phyloP scores from a whole-genome alignment of 23 tunicate species.

The Trididemnum nubilum region DNA sequence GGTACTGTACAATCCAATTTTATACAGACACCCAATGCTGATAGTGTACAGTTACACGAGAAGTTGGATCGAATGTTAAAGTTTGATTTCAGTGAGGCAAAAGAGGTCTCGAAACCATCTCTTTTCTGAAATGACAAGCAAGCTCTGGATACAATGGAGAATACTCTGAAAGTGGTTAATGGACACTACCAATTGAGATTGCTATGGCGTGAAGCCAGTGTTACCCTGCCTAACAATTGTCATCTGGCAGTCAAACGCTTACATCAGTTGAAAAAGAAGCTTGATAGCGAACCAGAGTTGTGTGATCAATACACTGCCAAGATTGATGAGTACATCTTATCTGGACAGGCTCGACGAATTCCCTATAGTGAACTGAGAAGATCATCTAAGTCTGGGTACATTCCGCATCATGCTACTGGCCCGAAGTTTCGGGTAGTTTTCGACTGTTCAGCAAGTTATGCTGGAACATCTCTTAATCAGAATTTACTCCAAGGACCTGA shows the following conservation, averaged over 20 bases:
- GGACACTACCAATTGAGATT: slow-evolving; percentile 7
- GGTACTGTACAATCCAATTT: too few species aligned
- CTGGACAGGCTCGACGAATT: background rate
- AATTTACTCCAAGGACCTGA: background rate
- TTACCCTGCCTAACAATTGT: background rate
- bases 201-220: background rate
- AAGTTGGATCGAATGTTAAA: background rate
- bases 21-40: background rate
- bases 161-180: background rate
- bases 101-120: background rate
- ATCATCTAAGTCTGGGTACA: background rate
- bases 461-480: background rate
- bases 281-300: background rate
- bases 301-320: background rate
- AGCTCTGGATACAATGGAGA: background rate
- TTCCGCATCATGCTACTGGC: slow-evolving; percentile 8
- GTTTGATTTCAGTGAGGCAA: background rate
- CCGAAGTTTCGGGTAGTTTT: too few species aligned
- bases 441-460: too few species aligned
- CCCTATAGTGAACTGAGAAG: background rate
- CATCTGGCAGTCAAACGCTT: background rate
- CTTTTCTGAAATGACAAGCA: background rate
- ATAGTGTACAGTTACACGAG: background rate
- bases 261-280: background rate
- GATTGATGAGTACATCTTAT: background rate